Percentiles rank a stretch among this genome's conserved stretches.
phyloP scores from a whole-genome alignment of 2,113 vertebrate genomes.

The Callithrix jacchus region DNA sequence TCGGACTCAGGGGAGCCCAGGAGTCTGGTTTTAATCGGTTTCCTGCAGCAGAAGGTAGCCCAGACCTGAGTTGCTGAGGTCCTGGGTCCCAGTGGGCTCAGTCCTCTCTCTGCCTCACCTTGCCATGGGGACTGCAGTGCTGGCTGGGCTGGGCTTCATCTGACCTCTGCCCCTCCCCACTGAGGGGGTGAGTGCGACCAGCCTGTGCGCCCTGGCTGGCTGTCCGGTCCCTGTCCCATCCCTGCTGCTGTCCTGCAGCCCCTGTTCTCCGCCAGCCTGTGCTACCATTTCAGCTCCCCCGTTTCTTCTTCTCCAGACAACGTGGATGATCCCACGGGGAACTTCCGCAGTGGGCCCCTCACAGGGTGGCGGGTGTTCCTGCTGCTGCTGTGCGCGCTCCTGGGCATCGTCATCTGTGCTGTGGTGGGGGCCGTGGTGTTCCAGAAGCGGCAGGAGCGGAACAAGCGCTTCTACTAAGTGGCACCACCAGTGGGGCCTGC shows the following conservation, averaged over 20 bases:
- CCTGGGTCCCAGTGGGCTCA: not conserved
- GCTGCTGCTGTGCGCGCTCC: slow-evolving; percentile 93
- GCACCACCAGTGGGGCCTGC: not conserved
- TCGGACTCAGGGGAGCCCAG: not conserved
- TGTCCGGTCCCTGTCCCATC: no score
- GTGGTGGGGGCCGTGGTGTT: slow-evolving; percentile 99
- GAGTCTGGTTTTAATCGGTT: not conserved
- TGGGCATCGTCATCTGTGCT: slow-evolving; percentile 96
- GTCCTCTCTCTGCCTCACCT: not conserved
- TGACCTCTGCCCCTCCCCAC: not conserved
- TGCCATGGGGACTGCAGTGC: not conserved
- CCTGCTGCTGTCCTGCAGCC: no score
- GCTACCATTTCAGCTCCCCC: accelerated
- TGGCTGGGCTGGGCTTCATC: not conserved
- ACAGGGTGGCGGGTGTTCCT: slow-evolving; percentile 98
- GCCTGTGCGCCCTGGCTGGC: not conserved
- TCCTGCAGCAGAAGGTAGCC: not conserved
- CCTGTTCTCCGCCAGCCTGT: accelerated
- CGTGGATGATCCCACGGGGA: slow-evolving; percentile 96
- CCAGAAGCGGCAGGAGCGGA: slow-evolving; percentile 97
- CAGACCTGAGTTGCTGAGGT: not conserved
- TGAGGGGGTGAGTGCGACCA: not conserved
- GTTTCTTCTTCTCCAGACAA: slow-evolving; percentile 87
- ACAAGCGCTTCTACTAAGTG: slow-evolving; percentile 96
- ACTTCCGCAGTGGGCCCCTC: slow-evolving; percentile 95